Evolutionary conservation across 2,113 vertebrate genomes (phyloP), one percentile per base, ranked within the genome.

Genomic region (Notechis scutatus): DNA sequence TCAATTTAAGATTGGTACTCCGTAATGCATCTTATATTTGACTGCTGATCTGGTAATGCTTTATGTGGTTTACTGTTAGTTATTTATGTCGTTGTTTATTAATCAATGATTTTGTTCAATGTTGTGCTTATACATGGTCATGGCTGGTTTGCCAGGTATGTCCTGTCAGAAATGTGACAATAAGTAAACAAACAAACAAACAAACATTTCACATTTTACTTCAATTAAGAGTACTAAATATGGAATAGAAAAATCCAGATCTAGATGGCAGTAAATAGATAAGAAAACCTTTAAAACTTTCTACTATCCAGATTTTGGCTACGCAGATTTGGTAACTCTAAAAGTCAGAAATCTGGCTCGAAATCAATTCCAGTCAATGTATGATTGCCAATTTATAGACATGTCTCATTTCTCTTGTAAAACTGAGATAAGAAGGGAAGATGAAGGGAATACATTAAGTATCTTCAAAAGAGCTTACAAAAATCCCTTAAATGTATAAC

Each of bases 391-490:
- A 93, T 85, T 8, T 15, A 69, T 0, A 1, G 89, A 87, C 12
- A 2, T 87, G 8, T 42, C 91, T 11, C 0, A 0, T 5, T 94
- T 39, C 23, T 5, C 56, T 89, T 92, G 85, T 8, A 42, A 92
- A 85, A 5, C 3, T 26, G 26, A 5, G 5, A 47, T 95, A 94
- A 94, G n/a, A 42, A 54, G 87, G 91, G 52, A 81, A 81, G 34
- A 59, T 8, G 74, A 93, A 89, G 34, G 45, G 93, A 92, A 1
- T 85, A 0, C 88, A 91, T 91, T 50, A 92, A 69, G 2, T 45
- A 92, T 93, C 90, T 93, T n/a, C 81, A 59, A 94, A 95, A 86
- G 24, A 24, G 12, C 21, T 34, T 92, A 90, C 29, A 52, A 90
- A 95, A 92, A 26, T 1, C 0, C 29, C 20, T 26, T 89, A 91